Evolutionary conservation across 92 coral and sea anemone genomes (phyloP).

Genomic region (Epizoanthus ramosus): DNA sequence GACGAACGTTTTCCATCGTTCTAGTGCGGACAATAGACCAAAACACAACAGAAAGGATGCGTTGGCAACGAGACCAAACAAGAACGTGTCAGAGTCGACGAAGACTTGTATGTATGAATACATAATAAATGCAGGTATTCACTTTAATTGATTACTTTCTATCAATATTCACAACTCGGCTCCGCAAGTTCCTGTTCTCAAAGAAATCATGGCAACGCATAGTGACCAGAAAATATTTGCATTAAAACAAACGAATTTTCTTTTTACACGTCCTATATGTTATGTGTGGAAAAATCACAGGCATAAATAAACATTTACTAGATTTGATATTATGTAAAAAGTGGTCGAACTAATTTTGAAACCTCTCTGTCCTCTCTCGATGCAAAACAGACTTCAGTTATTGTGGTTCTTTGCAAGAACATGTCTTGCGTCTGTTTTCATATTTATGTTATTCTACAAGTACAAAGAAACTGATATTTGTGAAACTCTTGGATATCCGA

Average conservation of each 20-base stretch:
- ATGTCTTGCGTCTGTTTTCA: conserved; percentile 13
- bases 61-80: no score
- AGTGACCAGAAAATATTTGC: conserved; percentile 1
- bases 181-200: conserved; percentile 9
- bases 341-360: not conserved
- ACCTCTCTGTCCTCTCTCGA: not conserved
- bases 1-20: no score
- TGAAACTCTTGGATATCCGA: not conserved
- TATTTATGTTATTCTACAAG: conserved; percentile 10
- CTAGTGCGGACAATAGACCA: no score
- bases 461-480: not conserved
- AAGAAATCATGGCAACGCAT: conserved; percentile 1
- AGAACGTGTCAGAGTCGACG: no score
- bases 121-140: no score
- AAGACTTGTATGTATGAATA: no score
- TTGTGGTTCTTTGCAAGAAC: conserved; percentile 1
- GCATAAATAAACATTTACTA: not conserved
- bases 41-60: no score
- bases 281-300: not conserved
- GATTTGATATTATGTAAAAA: not conserved
- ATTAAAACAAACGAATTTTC: conserved; percentile 1
- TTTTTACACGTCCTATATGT: not conserved
- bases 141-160: no score
- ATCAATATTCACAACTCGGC: no score
- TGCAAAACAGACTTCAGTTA: not conserved